Percentiles rank a stretch among this genome's conserved stretches.
Evolutionary conservation across 2,113 vertebrate species (phyloP).

Genomic region (Tursiops truncatus): DNA sequence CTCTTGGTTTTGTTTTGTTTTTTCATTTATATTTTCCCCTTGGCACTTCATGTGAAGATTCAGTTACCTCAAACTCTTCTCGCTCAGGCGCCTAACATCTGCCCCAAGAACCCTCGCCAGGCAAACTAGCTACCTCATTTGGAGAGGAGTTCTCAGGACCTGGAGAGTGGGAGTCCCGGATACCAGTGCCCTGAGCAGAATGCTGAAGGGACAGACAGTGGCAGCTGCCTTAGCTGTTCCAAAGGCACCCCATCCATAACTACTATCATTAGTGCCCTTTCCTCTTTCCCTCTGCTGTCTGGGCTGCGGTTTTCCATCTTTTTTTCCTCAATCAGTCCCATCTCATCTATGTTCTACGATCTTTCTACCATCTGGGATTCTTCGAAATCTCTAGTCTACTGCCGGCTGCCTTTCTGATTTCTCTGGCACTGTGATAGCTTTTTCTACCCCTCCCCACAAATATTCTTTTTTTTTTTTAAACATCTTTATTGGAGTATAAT

Average conservation of each 20-base stretch:
- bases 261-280: not conserved
- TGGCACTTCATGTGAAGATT: not conserved
- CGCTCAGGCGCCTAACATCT: not conserved
- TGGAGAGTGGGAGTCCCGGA: not conserved
- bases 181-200: not conserved
- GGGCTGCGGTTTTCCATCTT: not conserved
- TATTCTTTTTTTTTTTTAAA: not conserved
- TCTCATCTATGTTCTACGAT: not conserved
- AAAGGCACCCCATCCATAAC: not conserved
- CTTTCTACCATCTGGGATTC: not conserved
- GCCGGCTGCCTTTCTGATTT: not conserved
- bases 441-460: accelerated
- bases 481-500: no score
- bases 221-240: not conserved
- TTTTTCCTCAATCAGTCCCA: not conserved
- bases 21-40: not conserved
- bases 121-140: not conserved
- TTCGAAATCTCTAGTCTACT: not conserved
- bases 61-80: not conserved
- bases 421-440: not conserved
- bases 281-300: not conserved
- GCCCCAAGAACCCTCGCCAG: not conserved
- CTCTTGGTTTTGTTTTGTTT: not conserved
- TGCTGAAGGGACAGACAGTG: not conserved
- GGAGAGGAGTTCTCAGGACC: not conserved